Base-by-base conservation (phyloP, 1,140 invertebrate genomes). In the Phenacoccus solenopsis region DNA sequence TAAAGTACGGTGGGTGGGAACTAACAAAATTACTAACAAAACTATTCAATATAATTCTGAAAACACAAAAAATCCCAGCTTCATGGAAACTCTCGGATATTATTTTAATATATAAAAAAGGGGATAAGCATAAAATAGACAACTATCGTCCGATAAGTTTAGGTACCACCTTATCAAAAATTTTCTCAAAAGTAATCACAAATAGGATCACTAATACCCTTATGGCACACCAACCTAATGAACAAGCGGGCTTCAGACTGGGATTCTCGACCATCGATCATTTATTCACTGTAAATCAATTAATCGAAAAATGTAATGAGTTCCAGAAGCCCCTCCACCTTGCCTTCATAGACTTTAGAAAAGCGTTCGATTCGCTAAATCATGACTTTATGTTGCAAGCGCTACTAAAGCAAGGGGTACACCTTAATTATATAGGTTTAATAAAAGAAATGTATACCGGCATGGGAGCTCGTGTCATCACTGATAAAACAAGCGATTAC, bases 61-160 rank as follows among this genome's bases (percentile, higher is more conserved):
- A 72, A 0, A 73, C 74, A 68, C 73, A 74, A 73, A 10, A 13
- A n/a, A 73, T 76, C 2, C 76, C 76, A 28, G 21, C 68, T 0
- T 9, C 16, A 68, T 76, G 76, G 76, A 74, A 24, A 0, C 64
- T 70, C 72, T 75, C 75, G 1, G 74, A 76, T 70, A 74, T 78
- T 9, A 75, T 77, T 12, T 61, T 77, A 56, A 30, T 78, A 0
- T 75, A 75, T 61, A 77, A 78, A 72, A 77, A 77, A 73, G 75
- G 75, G 0, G 73, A 76, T 30, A 75, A 73, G 28, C 67, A 70
- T 1, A 71, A 75, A 13, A 73, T 78, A 71, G 70, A 70, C 0
- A 78, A 77, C 68, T 78, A 76, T 24, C 73, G 76, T n/a, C 75
- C 77, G 13, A 76, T 78, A 68, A 77, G 75, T 57, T 73, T 76